Percentiles rank a stretch among this genome's conserved stretches.
These are phyloP conservation scores for Crenuchus spilurus DNA, from an alignment of 2,797 vertebrate genomes.

Conservation along the genomic window DNA sequence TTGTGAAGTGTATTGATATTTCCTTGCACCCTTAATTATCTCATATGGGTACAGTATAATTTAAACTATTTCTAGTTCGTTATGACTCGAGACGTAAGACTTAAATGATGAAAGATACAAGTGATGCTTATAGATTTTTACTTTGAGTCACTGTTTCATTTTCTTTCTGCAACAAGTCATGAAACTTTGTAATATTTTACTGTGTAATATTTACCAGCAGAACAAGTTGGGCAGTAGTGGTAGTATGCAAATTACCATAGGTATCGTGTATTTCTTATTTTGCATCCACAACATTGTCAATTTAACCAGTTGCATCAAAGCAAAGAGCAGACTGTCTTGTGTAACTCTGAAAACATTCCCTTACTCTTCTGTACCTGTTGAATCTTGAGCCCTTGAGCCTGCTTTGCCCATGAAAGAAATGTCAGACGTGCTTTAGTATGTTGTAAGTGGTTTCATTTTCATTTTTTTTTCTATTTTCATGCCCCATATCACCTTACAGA, in stretches of 20 bases:
- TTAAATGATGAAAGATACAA: too few species aligned
- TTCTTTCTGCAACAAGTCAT: too few species aligned
- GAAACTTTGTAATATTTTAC: too few species aligned
- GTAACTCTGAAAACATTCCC: not conserved
- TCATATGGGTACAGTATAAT: too few species aligned
- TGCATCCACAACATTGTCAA: not conserved
- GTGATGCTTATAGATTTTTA: too few species aligned
- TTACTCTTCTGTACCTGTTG: not conserved
- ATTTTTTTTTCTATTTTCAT: not conserved
- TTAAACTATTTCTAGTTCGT: too few species aligned
- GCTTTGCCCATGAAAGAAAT: not conserved
- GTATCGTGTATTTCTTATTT: too few species aligned
- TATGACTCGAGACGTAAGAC: too few species aligned
- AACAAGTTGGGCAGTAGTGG: not conserved
- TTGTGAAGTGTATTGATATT: too few species aligned
- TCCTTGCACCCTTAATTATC: too few species aligned
- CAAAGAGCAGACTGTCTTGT: not conserved
- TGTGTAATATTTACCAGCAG: slow-evolving; percentile 25
- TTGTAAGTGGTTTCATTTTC: not conserved
- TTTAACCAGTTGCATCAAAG: not conserved
- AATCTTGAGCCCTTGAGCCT: not conserved
- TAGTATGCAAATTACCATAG: not conserved
- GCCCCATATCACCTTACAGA: not conserved
- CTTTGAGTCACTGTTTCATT: too few species aligned
- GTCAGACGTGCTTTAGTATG: not conserved